phyloP scores from a whole-genome alignment of 1,140 invertebrate genomes.

The Listronotus oregonensis region DNA sequence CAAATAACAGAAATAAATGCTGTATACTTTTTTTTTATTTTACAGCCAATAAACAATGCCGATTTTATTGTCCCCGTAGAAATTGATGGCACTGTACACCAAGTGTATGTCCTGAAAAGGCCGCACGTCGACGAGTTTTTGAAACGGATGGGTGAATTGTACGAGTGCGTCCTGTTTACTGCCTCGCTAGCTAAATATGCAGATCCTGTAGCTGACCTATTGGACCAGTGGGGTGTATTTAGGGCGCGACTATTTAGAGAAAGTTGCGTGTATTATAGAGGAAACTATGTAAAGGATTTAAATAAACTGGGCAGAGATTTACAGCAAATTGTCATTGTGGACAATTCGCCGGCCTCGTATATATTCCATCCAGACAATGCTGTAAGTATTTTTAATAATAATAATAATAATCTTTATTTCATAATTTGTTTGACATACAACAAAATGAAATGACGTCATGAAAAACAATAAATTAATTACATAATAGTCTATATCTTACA shows the following conservation, averaged over 20 bases:
- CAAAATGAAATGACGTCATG: no score
- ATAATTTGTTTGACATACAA: no score
- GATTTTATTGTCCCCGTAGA: slow-evolving; percentile 99
- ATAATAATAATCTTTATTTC: no score
- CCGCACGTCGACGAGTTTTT: slow-evolving; percentile 99
- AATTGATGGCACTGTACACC: slow-evolving; percentile 98
- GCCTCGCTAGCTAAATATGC: slow-evolving; percentile 99
- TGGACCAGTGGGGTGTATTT: slow-evolving; percentile 98
- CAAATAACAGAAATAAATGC: no score
- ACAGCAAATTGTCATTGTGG: slow-evolving; percentile 96
- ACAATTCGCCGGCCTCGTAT: slow-evolving; percentile 99
- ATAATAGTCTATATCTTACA: no score
- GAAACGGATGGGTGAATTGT: slow-evolving; percentile 95
- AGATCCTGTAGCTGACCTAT: slow-evolving; percentile 97
- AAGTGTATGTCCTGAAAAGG: slow-evolving; percentile 98
- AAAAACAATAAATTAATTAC: no score
- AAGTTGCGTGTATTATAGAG: slow-evolving; percentile 99
- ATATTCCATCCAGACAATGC: slow-evolving; percentile 99
- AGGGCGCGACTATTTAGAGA: slow-evolving; percentile 96
- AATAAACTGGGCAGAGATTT: slow-evolving; percentile 96
- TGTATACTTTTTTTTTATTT: slow-evolving; percentile 55
- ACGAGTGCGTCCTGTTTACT: slow-evolving; percentile 99
- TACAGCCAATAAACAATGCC: slow-evolving; percentile 96
- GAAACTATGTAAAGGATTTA: slow-evolving; percentile 99
- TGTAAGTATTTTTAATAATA: slow-evolving; percentile 69